Conservation (phyloP, 2,113 vertebrate species). For the Pomatorhinus ruficollis region DNA sequence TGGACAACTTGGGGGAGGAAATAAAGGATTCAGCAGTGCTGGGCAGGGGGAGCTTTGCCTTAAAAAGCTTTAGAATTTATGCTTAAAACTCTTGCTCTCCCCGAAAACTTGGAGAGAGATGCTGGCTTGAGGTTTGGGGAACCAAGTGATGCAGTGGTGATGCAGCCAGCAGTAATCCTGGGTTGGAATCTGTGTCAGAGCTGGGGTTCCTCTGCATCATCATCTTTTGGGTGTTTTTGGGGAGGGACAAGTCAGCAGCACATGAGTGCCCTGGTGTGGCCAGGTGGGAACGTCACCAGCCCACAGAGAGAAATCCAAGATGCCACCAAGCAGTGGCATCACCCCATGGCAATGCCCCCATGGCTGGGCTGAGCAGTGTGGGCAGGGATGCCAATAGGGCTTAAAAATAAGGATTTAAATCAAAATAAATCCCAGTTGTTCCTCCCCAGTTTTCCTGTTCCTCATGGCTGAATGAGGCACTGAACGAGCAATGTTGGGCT, state of each 20-base stretch:
- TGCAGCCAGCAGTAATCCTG: fast-evolving
- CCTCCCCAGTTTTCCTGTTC: background rate
- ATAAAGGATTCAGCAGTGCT: background rate
- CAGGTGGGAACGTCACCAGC: fast-evolving
- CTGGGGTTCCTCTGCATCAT: background rate
- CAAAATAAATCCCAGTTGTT: background rate
- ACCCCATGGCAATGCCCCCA: fast-evolving
- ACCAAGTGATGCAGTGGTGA: background rate
- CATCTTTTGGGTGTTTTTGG: background rate
- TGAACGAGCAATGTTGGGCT: background rate
- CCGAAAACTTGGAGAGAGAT: background rate
- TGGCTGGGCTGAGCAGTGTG: fast-evolving
- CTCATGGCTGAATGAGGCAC: background rate
- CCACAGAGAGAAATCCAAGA: background rate
- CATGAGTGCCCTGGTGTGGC: background rate
- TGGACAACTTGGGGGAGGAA: background rate
- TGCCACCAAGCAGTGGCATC: background rate
- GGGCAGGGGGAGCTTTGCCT: background rate
- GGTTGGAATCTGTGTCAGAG: background rate
- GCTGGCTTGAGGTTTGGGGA: background rate
- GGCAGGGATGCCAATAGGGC: fast-evolving
- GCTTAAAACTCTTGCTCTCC: background rate
- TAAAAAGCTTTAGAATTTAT: background rate
- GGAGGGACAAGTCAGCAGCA: background rate
- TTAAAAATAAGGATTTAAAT: background rate